These are phyloP conservation scores for Dusona sp. DNA, from an alignment of 2,888 invertebrate species.

Conservation along the genomic window DNA sequence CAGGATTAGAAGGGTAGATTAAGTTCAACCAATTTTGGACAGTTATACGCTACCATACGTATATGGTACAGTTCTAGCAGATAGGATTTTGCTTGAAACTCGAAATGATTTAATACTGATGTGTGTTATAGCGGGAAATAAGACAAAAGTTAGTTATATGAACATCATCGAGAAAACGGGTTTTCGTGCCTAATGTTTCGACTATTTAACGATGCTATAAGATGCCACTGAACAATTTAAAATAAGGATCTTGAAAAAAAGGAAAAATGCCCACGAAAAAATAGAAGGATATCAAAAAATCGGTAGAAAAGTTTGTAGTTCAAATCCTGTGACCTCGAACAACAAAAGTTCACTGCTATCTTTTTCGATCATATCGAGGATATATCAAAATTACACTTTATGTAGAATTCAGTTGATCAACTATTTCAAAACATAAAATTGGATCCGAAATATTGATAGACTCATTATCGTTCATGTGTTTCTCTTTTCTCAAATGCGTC, in stretches of 20 bases:
- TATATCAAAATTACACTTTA: background rate
- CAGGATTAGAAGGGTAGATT: background rate
- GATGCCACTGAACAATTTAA: background rate
- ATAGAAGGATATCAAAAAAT: background rate
- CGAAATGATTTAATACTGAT: constrained; percentile 29
- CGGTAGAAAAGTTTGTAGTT: background rate
- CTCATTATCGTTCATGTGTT: background rate
- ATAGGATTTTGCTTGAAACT: constrained; percentile 50
- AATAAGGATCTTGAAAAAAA: background rate
- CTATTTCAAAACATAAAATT: background rate
- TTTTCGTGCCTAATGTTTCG: constrained; percentile 36
- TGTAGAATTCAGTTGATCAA: constrained; percentile 12
- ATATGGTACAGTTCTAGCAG: constrained; percentile 26
- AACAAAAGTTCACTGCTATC: constrained; percentile 19
- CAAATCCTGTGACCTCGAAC: background rate
- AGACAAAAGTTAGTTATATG: constrained; percentile 1
- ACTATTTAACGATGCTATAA: constrained; percentile 29
- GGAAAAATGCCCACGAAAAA: background rate
- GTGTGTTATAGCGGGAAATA: constrained; percentile 31
- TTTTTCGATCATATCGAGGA: background rate
- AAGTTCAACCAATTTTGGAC: constrained; percentile 46
- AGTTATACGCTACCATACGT: constrained; percentile 34
- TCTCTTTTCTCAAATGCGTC: background rate
- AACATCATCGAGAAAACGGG: constrained; percentile 9
- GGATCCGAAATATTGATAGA: background rate